phyloP scores from a whole-genome alignment of 2,888 invertebrate genomes.

The Drepanosiphum platanoidis region DNA sequence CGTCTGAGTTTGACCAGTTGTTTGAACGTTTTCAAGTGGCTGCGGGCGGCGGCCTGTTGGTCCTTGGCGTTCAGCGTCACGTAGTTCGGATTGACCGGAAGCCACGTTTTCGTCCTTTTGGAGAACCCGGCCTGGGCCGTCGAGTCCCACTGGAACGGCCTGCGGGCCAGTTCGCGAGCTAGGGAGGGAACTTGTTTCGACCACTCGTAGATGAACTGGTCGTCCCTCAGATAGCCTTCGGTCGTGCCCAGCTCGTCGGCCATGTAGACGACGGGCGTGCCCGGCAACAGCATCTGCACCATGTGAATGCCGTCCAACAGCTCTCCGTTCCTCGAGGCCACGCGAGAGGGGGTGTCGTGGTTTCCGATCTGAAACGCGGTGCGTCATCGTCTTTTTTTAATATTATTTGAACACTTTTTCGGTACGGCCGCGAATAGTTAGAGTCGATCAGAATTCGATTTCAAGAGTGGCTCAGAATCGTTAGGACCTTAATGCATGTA shows the following conservation, averaged over 20 bases:
- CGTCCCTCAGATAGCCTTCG: constrained; percentile 70
- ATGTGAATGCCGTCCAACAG: constrained; percentile 84
- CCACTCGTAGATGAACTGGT: constrained; percentile 71
- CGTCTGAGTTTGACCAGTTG: constrained; percentile 29
- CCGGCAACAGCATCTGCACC: constrained; percentile 83
- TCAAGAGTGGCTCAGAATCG: no score
- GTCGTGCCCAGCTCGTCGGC: constrained; percentile 83
- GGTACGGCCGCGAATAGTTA: no score
- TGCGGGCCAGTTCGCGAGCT: not conserved
- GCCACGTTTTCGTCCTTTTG: constrained; percentile 31
- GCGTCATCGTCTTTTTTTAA: no score
- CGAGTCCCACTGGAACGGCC: not conserved
- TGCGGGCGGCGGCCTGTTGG: not conserved
- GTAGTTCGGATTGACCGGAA: constrained; percentile 59
- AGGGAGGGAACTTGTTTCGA: constrained; percentile 65
- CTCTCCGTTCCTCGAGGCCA: constrained; percentile 77
- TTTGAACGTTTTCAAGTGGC: constrained; percentile 39
- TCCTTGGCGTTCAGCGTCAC: constrained; percentile 24
- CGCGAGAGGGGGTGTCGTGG: constrained; percentile 76
- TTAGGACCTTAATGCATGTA: no score
- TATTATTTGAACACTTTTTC: no score
- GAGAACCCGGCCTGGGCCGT: constrained; percentile 17
- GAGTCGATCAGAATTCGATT: no score
- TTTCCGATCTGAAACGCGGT: constrained; percentile 77
- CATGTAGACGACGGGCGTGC: constrained; percentile 86